Evolutionary conservation across 2,888 invertebrate species (phyloP).

Genomic region (Calliopum simillimum): DNA sequence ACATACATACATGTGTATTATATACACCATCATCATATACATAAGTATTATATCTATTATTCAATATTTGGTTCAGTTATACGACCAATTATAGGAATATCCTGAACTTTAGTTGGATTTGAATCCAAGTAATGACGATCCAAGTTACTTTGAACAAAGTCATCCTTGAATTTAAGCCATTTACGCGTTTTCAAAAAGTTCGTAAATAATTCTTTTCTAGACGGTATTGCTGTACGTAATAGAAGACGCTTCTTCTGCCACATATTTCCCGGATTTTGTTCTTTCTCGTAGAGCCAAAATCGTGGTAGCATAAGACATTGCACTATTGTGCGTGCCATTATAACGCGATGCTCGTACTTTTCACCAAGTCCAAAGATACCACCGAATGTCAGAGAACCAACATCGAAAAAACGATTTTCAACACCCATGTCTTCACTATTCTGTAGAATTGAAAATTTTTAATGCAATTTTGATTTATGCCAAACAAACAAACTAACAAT

Average conservation of each 20-base stretch:
- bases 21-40: no score
- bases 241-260: constrained; percentile 63
- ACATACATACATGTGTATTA: no score
- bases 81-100: constrained; percentile 64
- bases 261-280: constrained; percentile 64
- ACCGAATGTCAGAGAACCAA: constrained; percentile 61
- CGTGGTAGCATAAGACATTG: constrained; percentile 77
- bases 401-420: constrained; percentile 63
- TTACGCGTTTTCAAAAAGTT: constrained; percentile 57
- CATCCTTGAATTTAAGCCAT: constrained; percentile 61
- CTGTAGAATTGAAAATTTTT: no score
- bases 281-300: constrained; percentile 75
- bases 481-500: no score
- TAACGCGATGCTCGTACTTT: constrained; percentile 74
- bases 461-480: no score
- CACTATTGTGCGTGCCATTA: constrained; percentile 74
- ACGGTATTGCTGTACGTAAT: constrained; percentile 60
- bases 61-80: constrained; percentile 55
- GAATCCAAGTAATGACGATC: constrained; percentile 40
- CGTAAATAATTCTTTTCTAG: constrained; percentile 57
- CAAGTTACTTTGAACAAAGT: constrained; percentile 50
- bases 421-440: no score
- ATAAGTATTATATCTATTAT: no score
- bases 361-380: constrained; percentile 78
- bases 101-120: constrained; percentile 55